Evolutionary conservation across 2,797 vertebrate genomes (phyloP), one percentile per base, ranked within the genome.

Genomic region (Cetoscarus ocellatus): DNA sequence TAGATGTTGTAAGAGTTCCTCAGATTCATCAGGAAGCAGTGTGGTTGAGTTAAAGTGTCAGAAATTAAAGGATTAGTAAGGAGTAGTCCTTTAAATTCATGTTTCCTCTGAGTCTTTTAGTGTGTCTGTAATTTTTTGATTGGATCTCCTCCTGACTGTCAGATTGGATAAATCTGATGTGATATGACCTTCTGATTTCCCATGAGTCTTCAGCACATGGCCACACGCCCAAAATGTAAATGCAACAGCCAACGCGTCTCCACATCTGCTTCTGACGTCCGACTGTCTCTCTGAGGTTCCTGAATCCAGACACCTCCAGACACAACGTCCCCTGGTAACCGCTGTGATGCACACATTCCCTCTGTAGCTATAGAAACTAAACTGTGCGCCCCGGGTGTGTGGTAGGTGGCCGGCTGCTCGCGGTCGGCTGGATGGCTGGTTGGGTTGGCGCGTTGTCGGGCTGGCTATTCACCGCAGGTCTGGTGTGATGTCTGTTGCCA

Each of bases 401-500:
- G 88, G 83, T 90, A 81, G 86, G 84, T 82, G 88, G 86, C 80
- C 63, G 67, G 18, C 79, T 67, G 82, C 85, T 60, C 44, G 89
- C 55, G 86, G 88, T 84, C 6, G 68, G 78, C 72, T 74, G 75
- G 66, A 44, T 54, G 80, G 61, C 69, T 79, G 85, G 17, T 75
- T 19, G 66, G 69, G 49, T 63, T 70, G 74, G 80, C 70, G 17
- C 18, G 61, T 75, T 58, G 80, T 76, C 62, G 64, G 61, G 77
- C 83, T 68, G 78, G 70, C 80, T 85, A 57, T 88, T 88, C 79
- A 51, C 79, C 65, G 15, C 78, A 45, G 76, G 68, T 60, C 51
- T n/a, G 67, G 78, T 90, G 89, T 90, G 87, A 86, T 86, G 88
- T 91, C 90, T 92, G 91, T 82, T 91, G 79, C 92, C 92, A 88